Evolutionary conservation across 2,888 invertebrate species (phyloP), one percentile per base, ranked within the genome.

Genomic region (Caenorhabditis sp.): DNA sequence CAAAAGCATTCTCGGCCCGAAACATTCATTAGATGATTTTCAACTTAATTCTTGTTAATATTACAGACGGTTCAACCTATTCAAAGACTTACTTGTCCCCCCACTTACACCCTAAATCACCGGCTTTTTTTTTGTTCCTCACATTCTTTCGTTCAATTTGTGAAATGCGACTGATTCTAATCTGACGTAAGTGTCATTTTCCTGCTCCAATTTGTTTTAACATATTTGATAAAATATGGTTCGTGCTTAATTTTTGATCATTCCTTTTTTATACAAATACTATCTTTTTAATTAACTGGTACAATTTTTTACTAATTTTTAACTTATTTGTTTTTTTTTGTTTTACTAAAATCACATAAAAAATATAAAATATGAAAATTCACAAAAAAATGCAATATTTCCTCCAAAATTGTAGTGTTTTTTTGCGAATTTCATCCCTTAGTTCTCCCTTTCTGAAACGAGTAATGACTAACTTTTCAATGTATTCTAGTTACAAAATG

Each of bases 161-260:
- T 43, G 43, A 43, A 43, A 17, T 12, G 43, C 17, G 17, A 17
- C 7, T 60, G 31, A 27, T 63, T 43, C 43, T 21, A 21, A 20
- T 61, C 31, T 61, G 20, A 56, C 57, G 53, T n/a, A 14, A 17
- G 59, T 49, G 43, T 25, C 54, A 53, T 21, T 23, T 36, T 49
- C 26, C 56, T 64, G 59, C 53, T 53, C 31, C 25, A 17, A 59
- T 66, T 53, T 62, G 53, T 63, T 70, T 69, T 62, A 64, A 59
- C 65, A 65, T 70, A 64, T 65, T 70, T 62, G 27, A 62, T 52
- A 58, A 58, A 65, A 65, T 65, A 70, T 70, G 70, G 70, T 70
- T 70, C 43, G 43, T 43, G 70, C 66, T 62, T 70, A 62, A 65
- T 70, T 65, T 43, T 62, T 62, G 65, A 65, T 70, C 70, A 70